Conservation (phyloP, 2,797 vertebrate genomes). For the Carduelis carduelis region DNA sequence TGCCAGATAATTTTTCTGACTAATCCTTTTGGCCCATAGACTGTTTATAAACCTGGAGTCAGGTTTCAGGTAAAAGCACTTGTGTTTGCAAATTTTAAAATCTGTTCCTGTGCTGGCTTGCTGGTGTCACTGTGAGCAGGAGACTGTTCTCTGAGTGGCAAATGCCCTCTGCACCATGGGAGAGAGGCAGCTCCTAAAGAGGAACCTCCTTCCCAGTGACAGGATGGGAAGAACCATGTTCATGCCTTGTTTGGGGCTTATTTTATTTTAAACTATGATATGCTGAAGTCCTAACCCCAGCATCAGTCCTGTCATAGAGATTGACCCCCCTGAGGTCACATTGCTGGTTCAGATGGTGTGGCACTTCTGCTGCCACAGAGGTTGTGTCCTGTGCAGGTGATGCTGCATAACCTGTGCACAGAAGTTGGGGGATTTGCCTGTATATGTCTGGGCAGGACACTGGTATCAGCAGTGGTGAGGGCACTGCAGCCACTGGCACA, state of each 20-base stretch:
- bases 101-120: not conserved
- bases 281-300: not conserved
- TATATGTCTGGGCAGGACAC: not conserved
- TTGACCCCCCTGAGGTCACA: not conserved
- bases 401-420: not conserved
- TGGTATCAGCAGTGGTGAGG: not conserved
- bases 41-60: conserved; percentile 40
- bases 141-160: not conserved
- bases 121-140: not conserved
- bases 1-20: conserved; percentile 58
- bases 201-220: not conserved
- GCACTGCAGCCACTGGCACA: not conserved
- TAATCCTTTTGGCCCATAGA: conserved; percentile 32
- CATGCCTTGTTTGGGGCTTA: fast-evolving
- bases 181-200: not conserved
- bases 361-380: not conserved
- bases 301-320: not conserved
- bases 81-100: conserved; percentile 48
- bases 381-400: not conserved
- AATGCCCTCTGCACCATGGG: not conserved
- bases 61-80: conserved; percentile 31
- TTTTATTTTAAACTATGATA: not conserved
- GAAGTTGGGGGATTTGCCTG: not conserved
- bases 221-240: not conserved
- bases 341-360: not conserved